Conservation (phyloP, 2,113 vertebrate species). For the Tinamus guttatus region DNA sequence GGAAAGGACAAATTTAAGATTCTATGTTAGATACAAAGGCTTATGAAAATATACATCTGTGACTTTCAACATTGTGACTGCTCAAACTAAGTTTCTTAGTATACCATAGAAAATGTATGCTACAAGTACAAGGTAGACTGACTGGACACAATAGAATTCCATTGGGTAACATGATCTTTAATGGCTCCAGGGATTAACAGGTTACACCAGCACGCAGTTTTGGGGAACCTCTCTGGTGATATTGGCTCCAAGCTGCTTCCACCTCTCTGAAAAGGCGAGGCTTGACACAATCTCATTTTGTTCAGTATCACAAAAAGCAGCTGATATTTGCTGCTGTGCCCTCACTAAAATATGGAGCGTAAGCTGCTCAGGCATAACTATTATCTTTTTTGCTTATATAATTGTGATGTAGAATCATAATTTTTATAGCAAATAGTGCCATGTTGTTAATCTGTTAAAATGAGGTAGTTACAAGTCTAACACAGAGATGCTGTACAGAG, state of each 20-base stretch:
- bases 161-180: not conserved
- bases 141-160: not conserved
- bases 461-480: too few relatives aligned
- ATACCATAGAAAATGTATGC: not conserved
- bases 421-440: not conserved
- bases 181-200: not conserved
- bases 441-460: too few relatives aligned
- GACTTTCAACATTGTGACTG: not conserved
- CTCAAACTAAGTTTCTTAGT: not conserved
- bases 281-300: not conserved
- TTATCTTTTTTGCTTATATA: not conserved
- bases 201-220: not conserved
- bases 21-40: accelerated
- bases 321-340: not conserved
- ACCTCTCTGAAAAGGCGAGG: not conserved
- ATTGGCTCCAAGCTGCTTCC: not conserved
- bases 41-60: not conserved
- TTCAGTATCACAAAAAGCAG: not conserved
- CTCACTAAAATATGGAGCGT: not conserved
- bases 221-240: not conserved
- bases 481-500: too few relatives aligned
- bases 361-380: not conserved
- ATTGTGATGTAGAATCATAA: not conserved
- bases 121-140: not conserved
- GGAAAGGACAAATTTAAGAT: not conserved